A percentile compares a stretch with the other conserved stretches of the same genome.
Conservation (phyloP, 2,888 invertebrate species). For the Protodeltote pygarga region DNA sequence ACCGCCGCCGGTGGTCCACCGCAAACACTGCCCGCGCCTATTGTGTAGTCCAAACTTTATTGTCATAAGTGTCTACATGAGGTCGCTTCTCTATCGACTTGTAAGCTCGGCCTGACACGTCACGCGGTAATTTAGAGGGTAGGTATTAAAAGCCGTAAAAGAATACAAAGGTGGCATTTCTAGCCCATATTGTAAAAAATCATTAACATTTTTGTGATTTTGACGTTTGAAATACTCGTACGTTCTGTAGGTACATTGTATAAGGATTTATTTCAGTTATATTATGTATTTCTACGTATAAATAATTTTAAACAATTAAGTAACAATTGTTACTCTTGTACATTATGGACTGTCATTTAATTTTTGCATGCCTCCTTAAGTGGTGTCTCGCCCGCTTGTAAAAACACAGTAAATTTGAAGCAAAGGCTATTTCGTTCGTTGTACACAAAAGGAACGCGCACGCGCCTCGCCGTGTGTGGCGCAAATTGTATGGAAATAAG, state of each 20-base stretch:
- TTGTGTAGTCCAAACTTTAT: constrained; percentile 80
- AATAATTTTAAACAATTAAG: too few species aligned
- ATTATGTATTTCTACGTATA: too few species aligned
- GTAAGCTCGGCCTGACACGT: constrained; percentile 26
- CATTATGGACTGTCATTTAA: neutral
- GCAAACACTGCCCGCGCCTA: constrained; percentile 70
- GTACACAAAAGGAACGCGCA: constrained; percentile 60
- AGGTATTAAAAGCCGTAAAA: constrained; percentile 30
- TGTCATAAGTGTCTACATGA: constrained; percentile 64
- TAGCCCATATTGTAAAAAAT: neutral
- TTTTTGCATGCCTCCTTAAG: constrained; percentile 5
- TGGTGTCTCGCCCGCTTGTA: constrained; percentile 11
- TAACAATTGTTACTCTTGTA: too few species aligned
- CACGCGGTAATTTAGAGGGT: constrained; percentile 30
- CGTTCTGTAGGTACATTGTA: too few species aligned
- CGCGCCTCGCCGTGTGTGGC: constrained; percentile 73
- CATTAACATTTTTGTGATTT: constrained; percentile 8
- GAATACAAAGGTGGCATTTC: constrained; percentile 30
- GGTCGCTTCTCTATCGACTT: constrained; percentile 44
- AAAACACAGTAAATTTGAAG: constrained; percentile 23
- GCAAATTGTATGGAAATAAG: constrained; percentile 81
- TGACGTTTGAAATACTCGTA: neutral
- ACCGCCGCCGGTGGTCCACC: constrained; percentile 76
- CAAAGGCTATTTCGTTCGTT: constrained; percentile 47
- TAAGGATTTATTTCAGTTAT: too few species aligned